Evolutionary conservation across 2,797 vertebrate genomes (phyloP).

Genomic region (Natrix natrix): DNA sequence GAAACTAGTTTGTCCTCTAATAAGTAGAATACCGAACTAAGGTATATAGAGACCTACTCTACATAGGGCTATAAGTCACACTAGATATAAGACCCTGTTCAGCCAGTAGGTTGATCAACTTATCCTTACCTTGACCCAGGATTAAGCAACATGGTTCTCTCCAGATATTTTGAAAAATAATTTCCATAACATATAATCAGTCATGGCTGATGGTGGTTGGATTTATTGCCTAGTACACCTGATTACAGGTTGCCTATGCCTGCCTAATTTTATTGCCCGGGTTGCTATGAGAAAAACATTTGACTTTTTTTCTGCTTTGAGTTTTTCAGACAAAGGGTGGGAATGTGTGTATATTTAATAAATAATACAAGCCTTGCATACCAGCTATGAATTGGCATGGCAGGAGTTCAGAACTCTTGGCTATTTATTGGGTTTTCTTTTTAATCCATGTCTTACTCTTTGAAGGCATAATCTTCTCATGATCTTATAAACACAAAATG

Average conservation of each 20-base stretch:
- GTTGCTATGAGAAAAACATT: not conserved
- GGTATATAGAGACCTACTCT: not conserved
- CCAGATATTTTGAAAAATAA: not conserved
- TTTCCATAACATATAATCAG: not conserved
- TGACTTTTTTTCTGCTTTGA: not conserved
- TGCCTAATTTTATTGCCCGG: not conserved
- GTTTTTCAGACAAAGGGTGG: not conserved
- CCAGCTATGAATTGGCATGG: not conserved
- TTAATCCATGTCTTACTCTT: not conserved
- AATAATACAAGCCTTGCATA: not conserved
- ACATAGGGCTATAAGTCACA: too few relatives aligned
- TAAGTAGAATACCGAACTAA: not conserved
- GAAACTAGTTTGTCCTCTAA: not conserved
- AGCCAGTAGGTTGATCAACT: not conserved
- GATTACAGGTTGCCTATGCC: not conserved
- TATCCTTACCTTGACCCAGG: not conserved
- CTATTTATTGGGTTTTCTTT: not conserved
- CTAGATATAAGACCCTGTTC: not conserved
- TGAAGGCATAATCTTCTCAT: not conserved
- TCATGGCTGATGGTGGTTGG: not conserved
- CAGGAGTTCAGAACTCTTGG: not conserved
- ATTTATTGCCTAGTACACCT: not conserved
- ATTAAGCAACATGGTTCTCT: not conserved
- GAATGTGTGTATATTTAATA: not conserved
- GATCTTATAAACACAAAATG: not conserved